phyloP scores from a whole-genome alignment of 2,113 vertebrate species.

The Chloebia gouldiae region DNA sequence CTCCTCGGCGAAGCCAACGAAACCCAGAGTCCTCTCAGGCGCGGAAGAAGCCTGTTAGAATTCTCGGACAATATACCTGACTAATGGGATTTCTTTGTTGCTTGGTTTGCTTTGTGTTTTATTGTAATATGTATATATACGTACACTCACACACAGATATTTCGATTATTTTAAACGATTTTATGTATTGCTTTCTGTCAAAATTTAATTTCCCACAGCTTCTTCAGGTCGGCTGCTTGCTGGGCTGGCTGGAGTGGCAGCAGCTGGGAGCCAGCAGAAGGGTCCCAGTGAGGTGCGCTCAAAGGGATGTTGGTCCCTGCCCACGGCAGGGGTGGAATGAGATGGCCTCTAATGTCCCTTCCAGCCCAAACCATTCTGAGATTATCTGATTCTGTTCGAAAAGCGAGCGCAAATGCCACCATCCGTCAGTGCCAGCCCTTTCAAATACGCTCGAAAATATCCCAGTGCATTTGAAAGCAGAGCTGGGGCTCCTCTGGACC shows the following conservation, averaged over 20 bases:
- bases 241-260: not conserved
- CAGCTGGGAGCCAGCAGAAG: not conserved
- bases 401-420: not conserved
- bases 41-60: not conserved
- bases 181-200: not conserved
- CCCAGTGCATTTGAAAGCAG: rapidly evolving
- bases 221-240: not conserved
- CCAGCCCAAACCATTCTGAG: not conserved
- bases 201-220: not conserved
- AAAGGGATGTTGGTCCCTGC: not conserved
- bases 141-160: too few species aligned
- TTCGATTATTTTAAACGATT: not conserved
- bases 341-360: not conserved
- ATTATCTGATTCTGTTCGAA: not conserved
- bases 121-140: not conserved
- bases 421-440: not conserved
- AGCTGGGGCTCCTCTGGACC: rapidly evolving
- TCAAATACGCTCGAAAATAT: rapidly evolving
- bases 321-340: not conserved
- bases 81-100: too few species aligned
- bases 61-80: not conserved
- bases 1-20: rapidly evolving
- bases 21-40: not conserved
- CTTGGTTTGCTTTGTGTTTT: not conserved
- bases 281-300: too few species aligned